Conservation (phyloP, 2,888 invertebrate genomes). For the Eristalis arbustorum region DNA sequence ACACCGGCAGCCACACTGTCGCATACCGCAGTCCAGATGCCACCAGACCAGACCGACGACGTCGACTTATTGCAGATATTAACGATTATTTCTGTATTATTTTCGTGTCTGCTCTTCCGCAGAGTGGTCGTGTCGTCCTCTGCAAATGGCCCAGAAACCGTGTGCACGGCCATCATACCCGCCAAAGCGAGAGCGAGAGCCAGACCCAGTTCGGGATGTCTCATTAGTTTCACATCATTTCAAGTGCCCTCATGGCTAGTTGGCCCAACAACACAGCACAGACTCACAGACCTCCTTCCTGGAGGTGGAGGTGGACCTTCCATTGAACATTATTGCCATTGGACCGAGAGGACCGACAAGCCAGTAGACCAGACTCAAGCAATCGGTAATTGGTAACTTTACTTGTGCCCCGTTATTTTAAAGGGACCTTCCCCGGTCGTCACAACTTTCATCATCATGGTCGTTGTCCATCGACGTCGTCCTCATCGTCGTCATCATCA, state of each 20-base stretch:
- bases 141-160: constrained; percentile 63
- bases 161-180: constrained; percentile 9
- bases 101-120: constrained; percentile 61
- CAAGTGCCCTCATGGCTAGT: constrained; percentile 7
- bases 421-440: not conserved
- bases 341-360: not conserved
- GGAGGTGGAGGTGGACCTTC: constrained; percentile 22
- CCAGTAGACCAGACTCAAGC: constrained; percentile 13
- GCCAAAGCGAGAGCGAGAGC: constrained; percentile 14
- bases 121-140: constrained; percentile 33
- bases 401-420: constrained; percentile 46
- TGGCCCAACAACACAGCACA: not conserved
- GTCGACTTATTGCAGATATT: constrained; percentile 57
- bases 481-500: constrained; percentile 10
- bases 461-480: constrained; percentile 16
- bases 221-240: constrained; percentile 69
- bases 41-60: constrained; percentile 6
- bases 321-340: constrained; percentile 45
- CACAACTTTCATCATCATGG: not conserved
- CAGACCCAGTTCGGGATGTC: constrained; percentile 40
- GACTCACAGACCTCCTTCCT: not conserved
- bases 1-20: constrained; percentile 3
- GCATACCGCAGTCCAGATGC: constrained; percentile 38
- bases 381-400: constrained; percentile 42
- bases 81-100: constrained; percentile 58